Evolutionary conservation across 2,888 invertebrate genomes (phyloP).

Genomic region (Stenurella melanura): DNA sequence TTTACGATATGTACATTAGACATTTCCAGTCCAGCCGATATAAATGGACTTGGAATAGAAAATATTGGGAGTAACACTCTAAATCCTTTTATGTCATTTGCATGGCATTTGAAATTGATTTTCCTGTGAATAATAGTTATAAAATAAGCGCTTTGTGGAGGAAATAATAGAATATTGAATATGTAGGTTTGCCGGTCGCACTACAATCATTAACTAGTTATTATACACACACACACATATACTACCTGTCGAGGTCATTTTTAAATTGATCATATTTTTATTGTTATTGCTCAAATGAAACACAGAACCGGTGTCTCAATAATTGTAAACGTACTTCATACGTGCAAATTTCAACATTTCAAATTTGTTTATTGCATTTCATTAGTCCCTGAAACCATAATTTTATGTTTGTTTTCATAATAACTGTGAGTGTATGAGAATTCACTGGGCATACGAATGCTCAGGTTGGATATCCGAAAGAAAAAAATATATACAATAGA

Average conservation of each 20-base stretch:
- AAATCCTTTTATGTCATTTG: conserved; percentile 66
- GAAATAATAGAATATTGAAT: conserved; percentile 58
- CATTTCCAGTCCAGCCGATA: conserved; percentile 48
- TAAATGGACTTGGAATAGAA: conserved; percentile 47
- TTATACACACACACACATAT: conserved; percentile 36
- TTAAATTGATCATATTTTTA: conserved; percentile 45
- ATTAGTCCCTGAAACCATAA: neutral
- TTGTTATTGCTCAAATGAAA: conserved; percentile 30
- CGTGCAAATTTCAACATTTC: neutral
- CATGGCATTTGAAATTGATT: conserved; percentile 67
- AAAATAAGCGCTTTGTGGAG: conserved; percentile 51
- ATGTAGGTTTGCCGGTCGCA: conserved; percentile 53
- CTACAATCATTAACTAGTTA: conserved; percentile 54
- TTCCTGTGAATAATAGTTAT: conserved; percentile 62
- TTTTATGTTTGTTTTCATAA: neutral
- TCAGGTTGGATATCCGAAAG: too few relatives aligned
- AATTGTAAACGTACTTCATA: neutral
- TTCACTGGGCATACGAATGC: neutral
- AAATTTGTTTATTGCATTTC: neutral
- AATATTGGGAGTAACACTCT: conserved; percentile 52
- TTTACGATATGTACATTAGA: conserved; percentile 61
- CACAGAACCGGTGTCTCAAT: neutral
- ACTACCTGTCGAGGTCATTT: conserved; percentile 48
- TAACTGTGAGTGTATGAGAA: neutral
- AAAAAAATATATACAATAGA: too few relatives aligned